Base-by-base conservation (phyloP, 2,113 vertebrate genomes). In the Aptenodytes patagonicus region DNA sequence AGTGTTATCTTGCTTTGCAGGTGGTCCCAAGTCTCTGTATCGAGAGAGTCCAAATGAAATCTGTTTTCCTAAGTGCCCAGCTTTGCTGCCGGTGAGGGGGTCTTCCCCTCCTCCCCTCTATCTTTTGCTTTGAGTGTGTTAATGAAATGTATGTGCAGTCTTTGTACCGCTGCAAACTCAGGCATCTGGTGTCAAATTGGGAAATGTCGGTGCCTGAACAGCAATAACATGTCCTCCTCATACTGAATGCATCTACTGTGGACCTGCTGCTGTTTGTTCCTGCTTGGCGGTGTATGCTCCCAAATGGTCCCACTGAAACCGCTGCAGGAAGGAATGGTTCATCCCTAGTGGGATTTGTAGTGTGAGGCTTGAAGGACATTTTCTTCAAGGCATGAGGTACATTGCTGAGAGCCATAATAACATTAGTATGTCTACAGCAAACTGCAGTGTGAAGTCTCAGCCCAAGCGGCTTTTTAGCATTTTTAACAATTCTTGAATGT, bases 191-290 rank as follows among this genome's bases (percentile, higher is more conserved):
- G 62, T 49, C 36, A 31, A 1, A 40, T 2, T 0, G 3, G 46
- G 51, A 60, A 1, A 5, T 38, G 61, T 7, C 1, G 0, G n/a
- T n/a, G 55, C 49, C 79, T 72, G 40, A 44, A 1, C 11, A 29
- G 62, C 69, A 49, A 2, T 8, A 28, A 6, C 6, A 3, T 12
- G 3, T 69, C 6, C 16, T 71, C 16, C 29, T 12, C 8, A 0
- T 12, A 25, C 2, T 7, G 13, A 66, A 46, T 32, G 47, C 58
- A 36, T 14, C 46, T 46, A 1, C 2, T 57, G 69, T 40, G 69
- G 46, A 4, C 19, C 6, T n/a, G 77, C 38, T 89, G 68, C n/a
- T 70, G 31, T 3, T 78, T 20, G 11, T n/a, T 25, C 10, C 52
- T 66, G 9, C 32, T 17, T 8, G 21, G 55, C 1, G 2, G 60